A percentile compares a stretch with the other conserved stretches of the same genome.
phyloP scores from a whole-genome alignment of 2,113 vertebrate genomes.

The Alethe castanea region DNA sequence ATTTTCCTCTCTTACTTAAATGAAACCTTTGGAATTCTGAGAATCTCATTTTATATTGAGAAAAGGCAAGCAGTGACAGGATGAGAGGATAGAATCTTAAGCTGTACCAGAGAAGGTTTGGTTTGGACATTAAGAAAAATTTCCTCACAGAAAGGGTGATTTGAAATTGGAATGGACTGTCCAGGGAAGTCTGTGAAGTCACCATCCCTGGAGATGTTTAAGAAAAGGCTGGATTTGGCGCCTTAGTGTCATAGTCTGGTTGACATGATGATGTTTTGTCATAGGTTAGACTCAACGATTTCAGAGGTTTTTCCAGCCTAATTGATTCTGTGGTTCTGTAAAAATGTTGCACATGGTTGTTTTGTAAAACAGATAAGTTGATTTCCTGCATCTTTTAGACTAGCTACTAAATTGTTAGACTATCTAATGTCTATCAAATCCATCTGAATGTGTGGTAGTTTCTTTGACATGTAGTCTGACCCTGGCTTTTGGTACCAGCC shows the following conservation, averaged over 20 bases:
- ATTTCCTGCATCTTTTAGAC: background rate
- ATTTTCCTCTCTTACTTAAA: background rate
- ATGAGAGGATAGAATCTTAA: background rate
- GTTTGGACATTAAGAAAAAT: background rate
- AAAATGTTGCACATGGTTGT: fast-evolving
- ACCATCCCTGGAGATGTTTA: background rate
- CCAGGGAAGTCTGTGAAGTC: background rate
- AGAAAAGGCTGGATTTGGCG: background rate
- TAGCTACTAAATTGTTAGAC: background rate
- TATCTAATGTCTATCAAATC: background rate
- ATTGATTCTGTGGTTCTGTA: background rate
- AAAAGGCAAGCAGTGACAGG: background rate
- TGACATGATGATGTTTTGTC: background rate
- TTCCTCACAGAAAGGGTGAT: background rate
- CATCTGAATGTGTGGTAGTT: background rate
- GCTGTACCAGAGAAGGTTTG: background rate
- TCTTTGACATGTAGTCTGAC: background rate
- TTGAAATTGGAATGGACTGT: background rate
- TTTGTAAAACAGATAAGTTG: background rate
- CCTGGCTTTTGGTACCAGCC: background rate
- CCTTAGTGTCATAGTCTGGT: background rate
- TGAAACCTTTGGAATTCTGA: background rate
- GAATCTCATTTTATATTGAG: background rate
- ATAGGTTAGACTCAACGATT: fast-evolving
- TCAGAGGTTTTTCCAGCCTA: background rate